Percentiles rank a stretch among this genome's conserved stretches.
Evolutionary conservation across 2,113 vertebrate genomes (phyloP).

Genomic region (Isurus oxyrinchus): DNA sequence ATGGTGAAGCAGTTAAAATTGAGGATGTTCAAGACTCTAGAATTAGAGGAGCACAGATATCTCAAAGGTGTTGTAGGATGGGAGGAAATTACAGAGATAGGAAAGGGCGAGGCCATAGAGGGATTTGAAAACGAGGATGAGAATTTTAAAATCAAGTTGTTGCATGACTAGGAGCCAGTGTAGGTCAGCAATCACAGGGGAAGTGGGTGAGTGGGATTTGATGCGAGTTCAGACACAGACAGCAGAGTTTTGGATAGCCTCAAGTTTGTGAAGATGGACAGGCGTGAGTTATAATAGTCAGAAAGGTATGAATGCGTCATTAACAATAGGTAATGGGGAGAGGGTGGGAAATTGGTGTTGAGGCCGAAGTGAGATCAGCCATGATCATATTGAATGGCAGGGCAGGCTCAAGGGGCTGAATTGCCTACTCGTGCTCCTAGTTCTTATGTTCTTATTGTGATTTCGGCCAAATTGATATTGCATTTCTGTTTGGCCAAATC

Average conservation of each 20-base stretch:
- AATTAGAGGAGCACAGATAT: not conserved
- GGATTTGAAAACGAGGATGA: not conserved
- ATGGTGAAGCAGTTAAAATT: not conserved
- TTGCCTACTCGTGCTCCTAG: no score
- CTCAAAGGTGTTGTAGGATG: not conserved
- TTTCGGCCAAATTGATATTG: not conserved
- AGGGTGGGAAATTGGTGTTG: no score
- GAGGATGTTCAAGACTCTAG: not conserved
- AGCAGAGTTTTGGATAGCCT: not conserved
- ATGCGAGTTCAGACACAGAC: not conserved
- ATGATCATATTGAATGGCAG: no score
- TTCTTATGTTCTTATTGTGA: not conserved
- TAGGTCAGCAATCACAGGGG: not conserved
- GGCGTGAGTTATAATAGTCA: no score
- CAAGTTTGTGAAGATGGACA: no score
- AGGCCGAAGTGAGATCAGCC: no score
- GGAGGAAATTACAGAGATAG: not conserved
- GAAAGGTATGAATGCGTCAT: not conserved
- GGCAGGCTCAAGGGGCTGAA: no score
- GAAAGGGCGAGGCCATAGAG: not conserved
- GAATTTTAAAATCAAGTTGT: not conserved
- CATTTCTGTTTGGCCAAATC: not conserved
- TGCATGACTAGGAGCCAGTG: not conserved
- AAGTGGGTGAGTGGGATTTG: not conserved
- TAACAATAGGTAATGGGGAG: not conserved